Percentiles rank a stretch among this genome's conserved stretches.
Conservation (phyloP, 2,113 vertebrate species). For the Orthochromis indermauri region DNA sequence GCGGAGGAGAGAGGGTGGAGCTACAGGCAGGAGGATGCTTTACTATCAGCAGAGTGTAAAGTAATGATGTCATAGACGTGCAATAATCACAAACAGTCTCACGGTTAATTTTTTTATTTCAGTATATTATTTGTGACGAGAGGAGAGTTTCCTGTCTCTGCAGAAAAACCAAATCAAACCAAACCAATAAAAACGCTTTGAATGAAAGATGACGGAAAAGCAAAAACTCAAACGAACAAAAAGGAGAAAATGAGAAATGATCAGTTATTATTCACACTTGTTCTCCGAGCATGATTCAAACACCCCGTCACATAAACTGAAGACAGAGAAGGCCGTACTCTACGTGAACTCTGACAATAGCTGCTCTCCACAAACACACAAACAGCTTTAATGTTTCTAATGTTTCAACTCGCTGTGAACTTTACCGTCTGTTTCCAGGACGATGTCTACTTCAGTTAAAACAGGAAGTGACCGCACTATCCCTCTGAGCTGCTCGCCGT, state of each 20-base stretch:
- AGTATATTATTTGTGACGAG: not conserved
- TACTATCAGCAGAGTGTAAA: not conserved
- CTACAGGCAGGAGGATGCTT: not conserved
- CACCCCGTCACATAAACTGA: not conserved
- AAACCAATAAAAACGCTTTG: not conserved
- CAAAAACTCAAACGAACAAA: not conserved
- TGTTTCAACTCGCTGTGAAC: not conserved
- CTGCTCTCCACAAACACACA: not conserved
- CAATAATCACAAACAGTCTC: not conserved
- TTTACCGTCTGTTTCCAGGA: not conserved
- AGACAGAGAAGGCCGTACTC: not conserved
- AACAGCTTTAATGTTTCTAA: not conserved
- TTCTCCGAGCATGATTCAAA: not conserved
- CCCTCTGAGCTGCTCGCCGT: no score
- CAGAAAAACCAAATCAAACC: not conserved
- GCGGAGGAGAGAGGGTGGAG: not conserved
- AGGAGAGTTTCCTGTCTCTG: not conserved
- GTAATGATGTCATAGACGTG: not conserved
- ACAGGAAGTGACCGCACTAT: not conserved
- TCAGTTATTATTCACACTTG: not conserved
- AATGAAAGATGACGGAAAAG: not conserved
- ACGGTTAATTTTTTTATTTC: not conserved
- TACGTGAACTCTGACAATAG: not conserved
- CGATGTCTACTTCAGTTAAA: not conserved
- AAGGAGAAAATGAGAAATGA: not conserved